phyloP scores from a whole-genome alignment of 64 coral and sea anemone species.

The Actinia tenebrosa region DNA sequence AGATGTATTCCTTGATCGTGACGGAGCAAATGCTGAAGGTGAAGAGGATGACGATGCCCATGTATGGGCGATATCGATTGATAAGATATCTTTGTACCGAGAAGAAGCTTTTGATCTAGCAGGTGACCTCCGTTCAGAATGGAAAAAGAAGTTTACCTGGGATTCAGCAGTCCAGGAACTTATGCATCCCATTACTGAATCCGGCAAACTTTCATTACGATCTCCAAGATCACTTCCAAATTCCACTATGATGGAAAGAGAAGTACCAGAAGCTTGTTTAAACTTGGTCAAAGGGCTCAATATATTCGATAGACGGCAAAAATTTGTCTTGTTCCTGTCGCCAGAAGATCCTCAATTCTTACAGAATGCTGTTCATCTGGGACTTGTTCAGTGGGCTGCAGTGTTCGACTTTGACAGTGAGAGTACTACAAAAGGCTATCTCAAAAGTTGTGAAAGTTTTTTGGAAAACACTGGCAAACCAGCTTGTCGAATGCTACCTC shows the following conservation, averaged over 20 bases:
- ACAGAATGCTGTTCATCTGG: slow-evolving; percentile 28
- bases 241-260: neutral
- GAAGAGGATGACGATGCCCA: slow-evolving; percentile 15
- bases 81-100: slow-evolving; percentile 24
- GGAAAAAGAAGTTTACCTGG: slow-evolving; percentile 53
- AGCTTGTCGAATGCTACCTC: slow-evolving; percentile 61
- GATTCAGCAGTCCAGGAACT: slow-evolving; percentile 1
- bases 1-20: neutral
- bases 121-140: slow-evolving; percentile 15
- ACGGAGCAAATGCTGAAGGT: neutral
- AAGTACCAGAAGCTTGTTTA: neutral
- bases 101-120: slow-evolving; percentile 40
- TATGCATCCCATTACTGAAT: slow-evolving; percentile 1
- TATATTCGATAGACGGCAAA: slow-evolving; percentile 34
- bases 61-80: slow-evolving; percentile 38
- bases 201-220: slow-evolving; percentile 3
- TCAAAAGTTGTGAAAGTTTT: slow-evolving; percentile 32
- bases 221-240: neutral
- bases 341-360: slow-evolving; percentile 17
- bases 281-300: slow-evolving; percentile 21
- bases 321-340: slow-evolving; percentile 56
- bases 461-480: slow-evolving; percentile 33
- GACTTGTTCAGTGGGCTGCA: slow-evolving; percentile 52
- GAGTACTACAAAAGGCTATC: slow-evolving; percentile 27
- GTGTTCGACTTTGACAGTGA: slow-evolving; percentile 66